Conservation (phyloP, 2,797 vertebrate genomes). For the Hydrolagus colliei region DNA sequence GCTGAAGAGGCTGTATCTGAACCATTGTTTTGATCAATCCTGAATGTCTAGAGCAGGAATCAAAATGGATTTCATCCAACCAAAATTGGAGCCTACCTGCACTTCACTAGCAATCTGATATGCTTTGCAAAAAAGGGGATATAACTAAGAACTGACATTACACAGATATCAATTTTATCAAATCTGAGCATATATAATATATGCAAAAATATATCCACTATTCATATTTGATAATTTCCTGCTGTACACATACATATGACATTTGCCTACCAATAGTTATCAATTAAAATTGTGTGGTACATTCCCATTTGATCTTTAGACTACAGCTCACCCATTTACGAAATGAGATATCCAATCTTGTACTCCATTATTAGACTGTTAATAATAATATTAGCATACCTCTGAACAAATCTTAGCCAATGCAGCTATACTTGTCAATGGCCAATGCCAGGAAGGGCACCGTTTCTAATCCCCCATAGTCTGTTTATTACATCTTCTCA, state of each 20-base stretch:
- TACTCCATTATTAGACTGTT: not conserved
- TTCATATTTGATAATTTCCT: not conserved
- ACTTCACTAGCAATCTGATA: no score
- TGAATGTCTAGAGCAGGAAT: no score
- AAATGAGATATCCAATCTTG: not conserved
- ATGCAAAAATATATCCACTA: no score
- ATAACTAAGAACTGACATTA: not conserved
- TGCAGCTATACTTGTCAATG: not conserved
- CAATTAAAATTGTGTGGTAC: constrained; percentile 1
- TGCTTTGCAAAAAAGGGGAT: no score
- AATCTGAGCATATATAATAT: no score
- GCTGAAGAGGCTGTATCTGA: no score
- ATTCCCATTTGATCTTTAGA: not conserved
- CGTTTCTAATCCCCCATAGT: not conserved
- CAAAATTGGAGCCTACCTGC: no score
- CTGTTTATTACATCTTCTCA: no score
- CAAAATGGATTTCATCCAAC: no score
- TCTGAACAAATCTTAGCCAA: not conserved
- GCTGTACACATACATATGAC: not conserved
- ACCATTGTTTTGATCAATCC: no score
- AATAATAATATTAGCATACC: not conserved
- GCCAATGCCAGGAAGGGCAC: not conserved
- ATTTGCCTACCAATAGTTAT: not conserved
- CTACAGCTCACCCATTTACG: not conserved
- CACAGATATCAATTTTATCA: not conserved